phyloP scores from a whole-genome alignment of 2,113 vertebrate genomes.

The Litocranius walleri region DNA sequence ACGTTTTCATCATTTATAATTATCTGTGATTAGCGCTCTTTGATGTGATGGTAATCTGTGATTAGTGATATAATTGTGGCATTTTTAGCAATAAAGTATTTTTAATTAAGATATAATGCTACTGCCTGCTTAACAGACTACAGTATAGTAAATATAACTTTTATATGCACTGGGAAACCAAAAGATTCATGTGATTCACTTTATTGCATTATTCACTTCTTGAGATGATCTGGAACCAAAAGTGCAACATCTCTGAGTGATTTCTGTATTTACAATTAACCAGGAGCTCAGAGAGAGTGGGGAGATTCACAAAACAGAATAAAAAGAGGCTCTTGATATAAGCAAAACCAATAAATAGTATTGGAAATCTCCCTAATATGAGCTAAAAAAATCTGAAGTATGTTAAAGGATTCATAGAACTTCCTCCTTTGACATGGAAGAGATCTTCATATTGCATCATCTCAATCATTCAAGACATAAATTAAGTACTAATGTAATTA shows the following conservation, averaged over 20 bases:
- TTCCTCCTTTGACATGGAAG: not conserved
- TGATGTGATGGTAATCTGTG: not conserved
- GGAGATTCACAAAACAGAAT: slow-evolving; percentile 40
- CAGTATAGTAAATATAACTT: not conserved
- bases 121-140: not conserved
- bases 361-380: not conserved
- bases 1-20: not conserved
- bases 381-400: not conserved
- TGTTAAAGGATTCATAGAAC: not conserved
- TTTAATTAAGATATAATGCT: not conserved
- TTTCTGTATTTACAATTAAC: slow-evolving; percentile 24
- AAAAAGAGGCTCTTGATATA: not conserved
- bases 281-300: slow-evolving; percentile 41
- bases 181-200: not conserved
- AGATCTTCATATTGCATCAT: not conserved
- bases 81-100: not conserved
- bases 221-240: not conserved
- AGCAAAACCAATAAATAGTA: not conserved
- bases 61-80: not conserved
- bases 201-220: not conserved
- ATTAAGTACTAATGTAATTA: not conserved
- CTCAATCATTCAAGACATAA: not conserved
- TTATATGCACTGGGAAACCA: not conserved
- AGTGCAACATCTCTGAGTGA: not conserved
- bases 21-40: not conserved